Conservation (phyloP, 2,888 invertebrate species). For the Apodemia duryi region DNA sequence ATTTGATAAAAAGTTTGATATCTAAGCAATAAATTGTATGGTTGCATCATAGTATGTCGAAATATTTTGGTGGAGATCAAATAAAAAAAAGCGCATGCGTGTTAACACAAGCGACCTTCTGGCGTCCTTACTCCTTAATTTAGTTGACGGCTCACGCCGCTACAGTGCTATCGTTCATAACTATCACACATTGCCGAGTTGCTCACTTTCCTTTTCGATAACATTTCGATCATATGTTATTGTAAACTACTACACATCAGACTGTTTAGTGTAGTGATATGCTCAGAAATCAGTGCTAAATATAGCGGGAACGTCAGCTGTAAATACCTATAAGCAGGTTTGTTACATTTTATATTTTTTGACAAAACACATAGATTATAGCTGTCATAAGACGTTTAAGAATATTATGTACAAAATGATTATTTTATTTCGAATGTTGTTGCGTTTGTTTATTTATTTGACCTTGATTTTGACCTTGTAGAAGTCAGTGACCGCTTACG, state of each 20-base stretch:
- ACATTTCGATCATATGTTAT: neutral
- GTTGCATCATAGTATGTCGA: neutral
- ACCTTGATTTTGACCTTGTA: slow-evolving; percentile 39
- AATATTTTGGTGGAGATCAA: slow-evolving; percentile 7
- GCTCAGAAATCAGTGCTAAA: neutral
- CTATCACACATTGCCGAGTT: slow-evolving; percentile 8
- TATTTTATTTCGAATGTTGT: neutral
- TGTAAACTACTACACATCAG: neutral
- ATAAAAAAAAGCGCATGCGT: slow-evolving; percentile 57
- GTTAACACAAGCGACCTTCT: slow-evolving; percentile 57
- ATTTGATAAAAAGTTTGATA: too few species aligned
- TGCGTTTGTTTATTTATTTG: slow-evolving; percentile 24
- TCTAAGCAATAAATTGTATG: neutral
- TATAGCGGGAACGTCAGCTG: neutral
- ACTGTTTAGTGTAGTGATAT: neutral
- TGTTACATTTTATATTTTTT: neutral
- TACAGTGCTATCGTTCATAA: slow-evolving; percentile 31
- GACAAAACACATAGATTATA: neutral
- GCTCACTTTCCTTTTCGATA: slow-evolving; percentile 12
- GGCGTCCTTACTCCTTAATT: slow-evolving; percentile 69
- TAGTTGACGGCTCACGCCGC: slow-evolving; percentile 66
- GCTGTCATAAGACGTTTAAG: neutral
- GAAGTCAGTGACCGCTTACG: slow-evolving; percentile 33
- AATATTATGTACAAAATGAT: neutral
- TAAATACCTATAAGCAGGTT: too few species aligned